Base-by-base conservation (phyloP, 2,888 invertebrate genomes). In the Trypoxylon attenuatum region DNA sequence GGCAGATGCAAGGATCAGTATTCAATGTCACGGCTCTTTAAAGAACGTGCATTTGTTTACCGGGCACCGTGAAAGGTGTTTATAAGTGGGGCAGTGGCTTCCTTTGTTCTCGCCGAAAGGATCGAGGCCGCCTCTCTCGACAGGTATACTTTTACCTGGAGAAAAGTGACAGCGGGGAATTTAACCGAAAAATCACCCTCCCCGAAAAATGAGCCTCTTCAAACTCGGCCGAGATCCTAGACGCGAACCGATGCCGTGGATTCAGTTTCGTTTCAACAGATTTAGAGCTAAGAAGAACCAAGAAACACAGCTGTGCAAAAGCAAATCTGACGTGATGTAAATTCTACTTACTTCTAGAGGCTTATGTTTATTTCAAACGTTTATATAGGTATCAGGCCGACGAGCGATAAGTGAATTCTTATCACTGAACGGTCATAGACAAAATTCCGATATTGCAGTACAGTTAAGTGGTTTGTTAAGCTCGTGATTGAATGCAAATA, bases 141-240 rank as follows among this genome's bases (percentile, higher is more conserved):
- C 53, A 23, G 25, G 18, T 4, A 19, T 33, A 41, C 33, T 38
- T 56, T 60, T 70, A 70, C 70, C 71, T 68, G 70, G 47, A 8
- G 45, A 54, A 67, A 74, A 72, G 63, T 71, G 73, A 76, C 77
- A 72, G 66, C 73, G 51, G 69, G 51, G 68, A 79, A 80, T 68
- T 81, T 78, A 71, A 71, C 73, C 77, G 77, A 76, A 77, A 80
- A 80, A 81, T 80, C 71, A 71, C 60, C 62, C 33, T 33, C 67
- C 46, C 52, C 47, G 71, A 74, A 71, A 76, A 73, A 53, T 62
- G 67, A 74, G 67, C 63, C 71, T 75, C 47, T 69, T 18, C 50
- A 74, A 71, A 71, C 69, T 60, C 25, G 8, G 29, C 41, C 33
- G 46, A 25, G 56, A 52, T 52, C 53, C 54, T 27, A 50, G 19